Base-by-base conservation (phyloP, 2,888 invertebrate species). In the Boloria euphrosyne region DNA sequence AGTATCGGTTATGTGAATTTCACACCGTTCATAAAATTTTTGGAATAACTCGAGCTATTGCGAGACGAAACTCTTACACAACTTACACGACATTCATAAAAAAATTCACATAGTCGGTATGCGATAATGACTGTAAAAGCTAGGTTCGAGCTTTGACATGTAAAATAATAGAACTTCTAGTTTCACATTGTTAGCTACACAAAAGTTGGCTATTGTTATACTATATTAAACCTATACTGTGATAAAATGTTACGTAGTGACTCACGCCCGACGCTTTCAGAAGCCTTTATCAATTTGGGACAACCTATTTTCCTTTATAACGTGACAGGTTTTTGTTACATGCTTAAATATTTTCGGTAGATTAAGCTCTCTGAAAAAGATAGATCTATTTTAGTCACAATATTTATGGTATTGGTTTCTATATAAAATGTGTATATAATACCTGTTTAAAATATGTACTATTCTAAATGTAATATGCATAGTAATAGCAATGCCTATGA, bases 221-320 rank as follows among this genome's bases (percentile, higher is more conserved):
- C n/a, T 17, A 49, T 49, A 59, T 59, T 49, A 49, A 49, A 38
- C 49, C 18, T 17, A 50, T 59, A 49, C 17, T 50, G 63, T 55
- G 52, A 57, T 57, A 57, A 46, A 31, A 49, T 17, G 6, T 31
- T 38, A 59, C 59, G 31, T 14, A 50, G 59, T 59, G 17, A 50
- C 59, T 59, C 59, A 49, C 59, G 49, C 49, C 49, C 49, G 10
- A 38, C 31, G 59, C 59, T 51, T 47, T 62, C 50, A 27, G 64
- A 27, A 51, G 44, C 51, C 47, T 64, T 65, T 65, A 65, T 68
- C 68, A 65, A 61, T 68, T 65, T 52, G 61, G 65, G 52, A 51
- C 61, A 57, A 68, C 68, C 68, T 53, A 68, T 65, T 65, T 67
- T 50, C 58, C 31, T n/a, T 50, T 27, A 53, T 17, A 53, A 22